phyloP scores from a whole-genome alignment of 2,797 vertebrate species.

The Acestrorhynchus altus region DNA sequence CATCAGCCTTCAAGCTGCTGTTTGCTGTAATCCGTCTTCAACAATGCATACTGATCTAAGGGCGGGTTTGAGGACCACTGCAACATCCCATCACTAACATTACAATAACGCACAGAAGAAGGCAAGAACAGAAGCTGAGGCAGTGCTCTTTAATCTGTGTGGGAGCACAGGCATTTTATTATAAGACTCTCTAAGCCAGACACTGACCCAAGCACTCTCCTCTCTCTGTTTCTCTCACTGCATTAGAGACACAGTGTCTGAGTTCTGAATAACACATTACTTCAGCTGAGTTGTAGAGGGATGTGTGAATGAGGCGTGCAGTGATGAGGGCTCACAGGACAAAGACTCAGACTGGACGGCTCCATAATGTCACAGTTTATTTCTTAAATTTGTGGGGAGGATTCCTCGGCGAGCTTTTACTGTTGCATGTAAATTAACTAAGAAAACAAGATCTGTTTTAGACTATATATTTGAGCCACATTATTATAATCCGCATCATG shows the following conservation, averaged over 20 bases:
- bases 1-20: too few species aligned
- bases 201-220: neutral
- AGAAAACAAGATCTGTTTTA: too few species aligned
- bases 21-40: neutral
- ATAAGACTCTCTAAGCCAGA: neutral
- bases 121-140: neutral
- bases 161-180: constrained; percentile 18
- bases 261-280: constrained; percentile 44
- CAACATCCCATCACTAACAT: neutral
- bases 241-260: constrained; percentile 24
- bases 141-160: neutral
- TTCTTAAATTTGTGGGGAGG: neutral
- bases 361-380: constrained; percentile 11
- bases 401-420: too few species aligned
- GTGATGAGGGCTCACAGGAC: constrained; percentile 9
- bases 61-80: too few species aligned
- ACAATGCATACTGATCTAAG: neutral
- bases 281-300: constrained; percentile 18
- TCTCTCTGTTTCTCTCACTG: constrained; percentile 4
- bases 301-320: constrained; percentile 1
- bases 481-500: too few species aligned
- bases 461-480: too few species aligned
- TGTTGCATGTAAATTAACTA: too few species aligned
- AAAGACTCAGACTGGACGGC: constrained; percentile 26
- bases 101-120: neutral